These are phyloP conservation scores for Scytalopus superciliaris DNA, from an alignment of 2,113 vertebrate species.

Conservation along the genomic window DNA sequence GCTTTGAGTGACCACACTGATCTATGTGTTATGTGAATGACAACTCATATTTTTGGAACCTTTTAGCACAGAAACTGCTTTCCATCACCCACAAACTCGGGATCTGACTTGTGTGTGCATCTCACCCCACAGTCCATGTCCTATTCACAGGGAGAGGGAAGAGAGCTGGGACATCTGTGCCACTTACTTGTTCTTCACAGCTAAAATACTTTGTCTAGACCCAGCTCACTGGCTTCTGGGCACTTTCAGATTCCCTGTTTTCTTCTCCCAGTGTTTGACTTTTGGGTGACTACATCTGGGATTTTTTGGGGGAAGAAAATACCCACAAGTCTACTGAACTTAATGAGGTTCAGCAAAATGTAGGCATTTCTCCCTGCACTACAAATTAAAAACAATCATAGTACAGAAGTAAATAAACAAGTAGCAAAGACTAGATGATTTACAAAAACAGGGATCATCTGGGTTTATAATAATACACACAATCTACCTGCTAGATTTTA, in stretches of 20 bases:
- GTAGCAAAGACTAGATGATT: neutral
- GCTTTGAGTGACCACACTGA: neutral
- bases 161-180: neutral
- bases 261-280: neutral
- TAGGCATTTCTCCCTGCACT: neutral
- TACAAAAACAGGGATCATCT: neutral
- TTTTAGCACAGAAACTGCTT: neutral
- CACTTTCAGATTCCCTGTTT: neutral
- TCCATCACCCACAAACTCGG: neutral
- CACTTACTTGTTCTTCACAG: neutral
- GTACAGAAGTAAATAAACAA: neutral
- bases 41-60: neutral
- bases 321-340: neutral
- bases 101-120: neutral
- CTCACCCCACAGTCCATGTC: neutral
- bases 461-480: neutral
- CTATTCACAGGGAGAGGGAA: neutral
- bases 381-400: neutral
- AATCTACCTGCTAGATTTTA: neutral
- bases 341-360: neutral
- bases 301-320: neutral
- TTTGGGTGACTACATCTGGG: neutral
- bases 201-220: neutral
- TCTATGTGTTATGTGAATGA: neutral
- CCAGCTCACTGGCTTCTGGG: neutral